phyloP scores from a whole-genome alignment of 2,113 vertebrate genomes.

The Hylia prasina region DNA sequence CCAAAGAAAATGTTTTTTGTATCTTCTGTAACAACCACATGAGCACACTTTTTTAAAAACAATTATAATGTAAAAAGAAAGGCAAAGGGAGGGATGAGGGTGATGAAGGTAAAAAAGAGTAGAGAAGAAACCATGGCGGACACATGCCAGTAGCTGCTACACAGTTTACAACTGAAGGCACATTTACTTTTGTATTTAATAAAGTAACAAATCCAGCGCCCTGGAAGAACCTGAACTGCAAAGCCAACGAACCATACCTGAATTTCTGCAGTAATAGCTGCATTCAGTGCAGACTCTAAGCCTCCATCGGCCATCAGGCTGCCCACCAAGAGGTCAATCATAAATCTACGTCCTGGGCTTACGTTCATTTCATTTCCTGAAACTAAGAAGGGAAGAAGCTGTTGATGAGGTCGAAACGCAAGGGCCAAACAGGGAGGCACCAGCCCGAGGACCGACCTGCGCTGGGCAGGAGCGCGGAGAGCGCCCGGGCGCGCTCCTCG shows the following conservation, averaged over 20 bases:
- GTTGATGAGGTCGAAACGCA: not conserved
- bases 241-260: conserved; percentile 76
- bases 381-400: conserved; percentile 59
- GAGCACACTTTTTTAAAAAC: not conserved
- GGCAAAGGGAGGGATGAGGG: fast-evolving
- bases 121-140: not conserved
- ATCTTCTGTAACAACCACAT: fast-evolving
- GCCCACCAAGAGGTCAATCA: conserved; percentile 96
- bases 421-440: not conserved
- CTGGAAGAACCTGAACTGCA: not conserved
- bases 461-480: conserved; percentile 91
- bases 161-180: not conserved
- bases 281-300: conserved; percentile 90
- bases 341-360: conserved; percentile 92
- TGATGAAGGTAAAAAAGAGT: not conserved
- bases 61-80: not conserved
- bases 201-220: not conserved
- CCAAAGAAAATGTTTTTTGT: not conserved
- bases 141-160: not conserved
- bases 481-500: conserved; percentile 89
- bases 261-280: conserved; percentile 96
- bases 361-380: conserved; percentile 92
- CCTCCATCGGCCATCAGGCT: conserved; percentile 98
- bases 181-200: not conserved
- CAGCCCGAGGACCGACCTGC: conserved; percentile 72